These are phyloP conservation scores for Trachurus trachurus DNA, from an alignment of 2,797 vertebrate species.

Conservation along the genomic window DNA sequence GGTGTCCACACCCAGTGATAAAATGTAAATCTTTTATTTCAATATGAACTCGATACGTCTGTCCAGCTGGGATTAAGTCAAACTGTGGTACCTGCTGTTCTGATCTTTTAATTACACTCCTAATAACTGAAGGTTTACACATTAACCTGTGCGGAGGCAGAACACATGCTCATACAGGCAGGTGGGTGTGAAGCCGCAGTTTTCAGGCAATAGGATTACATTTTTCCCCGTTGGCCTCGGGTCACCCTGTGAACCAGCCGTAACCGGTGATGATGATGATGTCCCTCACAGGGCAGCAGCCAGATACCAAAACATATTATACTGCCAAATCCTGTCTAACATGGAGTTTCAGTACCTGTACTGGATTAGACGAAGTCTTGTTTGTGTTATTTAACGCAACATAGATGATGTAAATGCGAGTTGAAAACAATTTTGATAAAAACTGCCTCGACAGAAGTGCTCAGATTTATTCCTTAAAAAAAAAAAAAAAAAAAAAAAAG, in stretches of 20 bases:
- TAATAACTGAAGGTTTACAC: neutral
- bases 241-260: neutral
- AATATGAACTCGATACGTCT: neutral
- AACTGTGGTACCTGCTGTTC: neutral
- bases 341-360: neutral
- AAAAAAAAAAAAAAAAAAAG: too few species aligned
- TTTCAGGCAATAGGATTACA: neutral
- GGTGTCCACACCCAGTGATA: neutral
- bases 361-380: neutral
- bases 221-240: neutral
- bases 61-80: conserved; percentile 7
- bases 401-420: neutral
- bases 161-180: conserved; percentile 10
- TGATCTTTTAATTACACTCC: conserved; percentile 21
- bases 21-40: neutral
- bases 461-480: neutral
- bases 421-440: neutral
- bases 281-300: neutral
- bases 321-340: neutral
- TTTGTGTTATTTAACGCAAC: neutral
- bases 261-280: neutral
- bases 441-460: neutral
- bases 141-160: neutral
- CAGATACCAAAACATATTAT: neutral
- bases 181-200: neutral